Conservation (phyloP, 2,888 invertebrate genomes). For the Myathropa florea region DNA sequence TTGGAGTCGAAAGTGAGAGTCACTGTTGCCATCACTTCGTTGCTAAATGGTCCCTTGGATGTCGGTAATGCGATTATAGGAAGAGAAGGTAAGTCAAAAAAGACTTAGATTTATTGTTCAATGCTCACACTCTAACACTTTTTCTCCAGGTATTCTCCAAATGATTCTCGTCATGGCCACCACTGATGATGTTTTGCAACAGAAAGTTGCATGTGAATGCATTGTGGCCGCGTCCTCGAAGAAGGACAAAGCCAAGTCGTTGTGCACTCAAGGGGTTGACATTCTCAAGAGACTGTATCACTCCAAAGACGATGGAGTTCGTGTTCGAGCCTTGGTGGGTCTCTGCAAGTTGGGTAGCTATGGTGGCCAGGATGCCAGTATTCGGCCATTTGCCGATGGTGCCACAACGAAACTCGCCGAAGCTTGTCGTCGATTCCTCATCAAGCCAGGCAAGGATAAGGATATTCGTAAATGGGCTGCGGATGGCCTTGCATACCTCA, state of each 20-base stretch:
- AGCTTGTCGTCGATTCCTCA: conserved; percentile 94
- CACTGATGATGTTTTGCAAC: conserved; percentile 93
- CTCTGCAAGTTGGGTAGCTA: conserved; percentile 97
- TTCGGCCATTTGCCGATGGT: conserved; percentile 96
- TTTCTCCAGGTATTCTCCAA: conserved; percentile 86
- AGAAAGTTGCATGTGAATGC: conserved; percentile 97
- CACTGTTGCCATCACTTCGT: conserved; percentile 92
- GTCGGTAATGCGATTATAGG: conserved; percentile 93
- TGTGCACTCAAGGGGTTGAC: conserved; percentile 93
- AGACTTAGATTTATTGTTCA: background rate
- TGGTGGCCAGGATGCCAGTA: conserved; percentile 97
- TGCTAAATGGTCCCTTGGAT: conserved; percentile 95
- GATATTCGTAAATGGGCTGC: conserved; percentile 97
- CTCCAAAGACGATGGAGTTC: conserved; percentile 93
- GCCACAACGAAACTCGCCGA: conserved; percentile 95
- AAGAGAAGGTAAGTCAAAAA: conserved; percentile 84
- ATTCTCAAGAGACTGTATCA: conserved; percentile 96
- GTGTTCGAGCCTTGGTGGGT: conserved; percentile 94
- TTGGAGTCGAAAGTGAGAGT: conserved; percentile 94
- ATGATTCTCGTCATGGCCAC: conserved; percentile 99
- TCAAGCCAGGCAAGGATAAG: conserved; percentile 92
- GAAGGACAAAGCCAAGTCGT: conserved; percentile 96
- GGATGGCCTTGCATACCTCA: conserved; percentile 97
- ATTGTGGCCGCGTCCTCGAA: conserved; percentile 98
- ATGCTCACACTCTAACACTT: background rate